phyloP scores from a whole-genome alignment of 2,797 vertebrate species.

The Corythornis leucogaster region DNA sequence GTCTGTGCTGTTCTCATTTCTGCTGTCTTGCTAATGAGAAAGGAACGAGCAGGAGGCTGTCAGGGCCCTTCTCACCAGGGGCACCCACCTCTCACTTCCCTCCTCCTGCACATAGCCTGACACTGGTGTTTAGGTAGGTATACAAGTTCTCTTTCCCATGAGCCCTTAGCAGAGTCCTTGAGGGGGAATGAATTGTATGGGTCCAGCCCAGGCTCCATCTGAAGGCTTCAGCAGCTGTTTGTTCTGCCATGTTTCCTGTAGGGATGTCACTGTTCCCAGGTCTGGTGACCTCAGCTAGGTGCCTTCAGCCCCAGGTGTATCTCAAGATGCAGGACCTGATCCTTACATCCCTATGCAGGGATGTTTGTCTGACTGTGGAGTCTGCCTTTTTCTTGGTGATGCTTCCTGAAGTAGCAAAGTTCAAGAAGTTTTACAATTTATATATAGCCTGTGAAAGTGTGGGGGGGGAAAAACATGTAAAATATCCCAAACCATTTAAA shows the following conservation, averaged over 20 bases:
- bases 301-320: neutral
- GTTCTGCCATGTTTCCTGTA: neutral
- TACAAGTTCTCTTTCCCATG: neutral
- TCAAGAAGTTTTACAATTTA: neutral
- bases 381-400: neutral
- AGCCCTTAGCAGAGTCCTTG: neutral
- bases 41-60: neutral
- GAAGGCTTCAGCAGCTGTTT: neutral
- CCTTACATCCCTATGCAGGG: rapidly evolving
- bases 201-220: neutral
- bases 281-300: neutral
- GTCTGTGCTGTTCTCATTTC: rapidly evolving
- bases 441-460: neutral
- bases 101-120: neutral
- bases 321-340: neutral
- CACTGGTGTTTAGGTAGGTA: rapidly evolving
- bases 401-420: neutral
- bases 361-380: neutral
- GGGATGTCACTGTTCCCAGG: rapidly evolving
- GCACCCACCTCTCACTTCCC: neutral
- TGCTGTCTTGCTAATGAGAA: neutral
- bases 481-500: neutral
- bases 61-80: rapidly evolving
- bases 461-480: neutral
- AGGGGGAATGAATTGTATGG: neutral